Conservation (phyloP, 2,888 invertebrate species). For the Copidosoma aretas region DNA sequence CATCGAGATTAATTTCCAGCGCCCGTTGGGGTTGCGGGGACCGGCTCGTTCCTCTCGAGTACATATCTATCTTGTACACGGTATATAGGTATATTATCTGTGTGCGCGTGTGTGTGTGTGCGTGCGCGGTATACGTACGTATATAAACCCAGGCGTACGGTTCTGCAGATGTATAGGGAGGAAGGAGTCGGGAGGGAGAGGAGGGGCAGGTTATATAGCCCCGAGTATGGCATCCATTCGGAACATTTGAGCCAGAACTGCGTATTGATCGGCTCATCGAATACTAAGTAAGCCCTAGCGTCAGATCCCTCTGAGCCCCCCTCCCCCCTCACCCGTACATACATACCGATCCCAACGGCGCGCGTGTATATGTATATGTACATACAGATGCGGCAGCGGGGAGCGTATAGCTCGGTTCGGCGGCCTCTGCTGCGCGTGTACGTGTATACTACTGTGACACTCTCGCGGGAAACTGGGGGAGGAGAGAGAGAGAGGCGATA, state of each 20-base stretch:
- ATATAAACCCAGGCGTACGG: background rate
- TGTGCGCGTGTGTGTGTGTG: too few species aligned
- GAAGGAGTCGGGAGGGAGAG: constrained; percentile 1
- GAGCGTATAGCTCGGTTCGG: too few species aligned
- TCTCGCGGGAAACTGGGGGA: constrained; percentile 39
- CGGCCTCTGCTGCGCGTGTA: too few species aligned
- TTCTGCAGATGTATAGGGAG: background rate
- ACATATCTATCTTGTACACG: too few species aligned
- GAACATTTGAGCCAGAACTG: constrained; percentile 53
- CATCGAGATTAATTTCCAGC: constrained; percentile 49
- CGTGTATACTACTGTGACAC: constrained; percentile 47
- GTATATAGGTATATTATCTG: too few species aligned
- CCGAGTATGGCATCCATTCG: constrained; percentile 49
- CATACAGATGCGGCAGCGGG: too few species aligned
- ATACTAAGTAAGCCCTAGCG: constrained; percentile 51
- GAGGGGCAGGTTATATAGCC: background rate
- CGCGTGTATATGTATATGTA: constrained; percentile 37
- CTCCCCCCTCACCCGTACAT: background rate
- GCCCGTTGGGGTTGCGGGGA: constrained; percentile 48
- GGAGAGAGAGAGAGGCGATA: constrained; percentile 51
- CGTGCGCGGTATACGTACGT: too few species aligned
- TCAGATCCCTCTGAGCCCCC: constrained; percentile 27
- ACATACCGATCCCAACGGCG: constrained; percentile 8
- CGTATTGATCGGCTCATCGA: constrained; percentile 58
- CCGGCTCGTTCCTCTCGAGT: too few species aligned